These are phyloP conservation scores for Saxicola maurus DNA, from an alignment of 2,797 vertebrate genomes.

Conservation along the genomic window DNA sequence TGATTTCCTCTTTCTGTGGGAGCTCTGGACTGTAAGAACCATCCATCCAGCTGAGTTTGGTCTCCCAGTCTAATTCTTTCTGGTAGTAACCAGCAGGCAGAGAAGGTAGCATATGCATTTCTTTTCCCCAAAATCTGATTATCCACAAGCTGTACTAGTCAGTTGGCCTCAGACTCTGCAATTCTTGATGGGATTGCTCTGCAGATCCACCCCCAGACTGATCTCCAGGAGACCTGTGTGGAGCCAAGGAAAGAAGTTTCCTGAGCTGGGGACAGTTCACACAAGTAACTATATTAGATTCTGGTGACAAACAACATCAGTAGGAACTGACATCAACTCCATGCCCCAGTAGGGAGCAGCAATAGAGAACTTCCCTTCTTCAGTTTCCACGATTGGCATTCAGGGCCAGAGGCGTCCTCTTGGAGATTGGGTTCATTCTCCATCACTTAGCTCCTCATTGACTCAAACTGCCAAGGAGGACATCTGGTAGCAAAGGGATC, in stretches of 20 bases:
- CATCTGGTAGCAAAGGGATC: constrained; percentile 5
- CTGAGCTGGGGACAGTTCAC: neutral
- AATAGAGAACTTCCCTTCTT: neutral
- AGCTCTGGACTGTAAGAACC: neutral
- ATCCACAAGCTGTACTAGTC: neutral
- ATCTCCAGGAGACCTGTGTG: neutral
- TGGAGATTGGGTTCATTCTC: neutral
- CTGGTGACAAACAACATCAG: neutral
- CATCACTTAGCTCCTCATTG: neutral
- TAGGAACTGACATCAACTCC: neutral
- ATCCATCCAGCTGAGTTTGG: neutral
- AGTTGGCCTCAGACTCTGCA: neutral
- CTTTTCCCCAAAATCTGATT: neutral
- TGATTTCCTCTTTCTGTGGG: neutral
- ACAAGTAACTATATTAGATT: neutral
- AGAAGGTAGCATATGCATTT: neutral
- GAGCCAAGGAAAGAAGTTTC: neutral
- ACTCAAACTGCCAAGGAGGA: neutral
- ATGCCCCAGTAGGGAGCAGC: neutral
- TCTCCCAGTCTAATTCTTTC: neutral
- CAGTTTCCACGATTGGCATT: neutral
- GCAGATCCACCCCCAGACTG: neutral
- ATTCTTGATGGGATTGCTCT: neutral
- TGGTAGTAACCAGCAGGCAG: neutral
- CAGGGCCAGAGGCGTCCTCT: neutral